Evolutionary conservation across 1,140 invertebrate species (phyloP).

Genomic region (Nylanderia fulva): DNA sequence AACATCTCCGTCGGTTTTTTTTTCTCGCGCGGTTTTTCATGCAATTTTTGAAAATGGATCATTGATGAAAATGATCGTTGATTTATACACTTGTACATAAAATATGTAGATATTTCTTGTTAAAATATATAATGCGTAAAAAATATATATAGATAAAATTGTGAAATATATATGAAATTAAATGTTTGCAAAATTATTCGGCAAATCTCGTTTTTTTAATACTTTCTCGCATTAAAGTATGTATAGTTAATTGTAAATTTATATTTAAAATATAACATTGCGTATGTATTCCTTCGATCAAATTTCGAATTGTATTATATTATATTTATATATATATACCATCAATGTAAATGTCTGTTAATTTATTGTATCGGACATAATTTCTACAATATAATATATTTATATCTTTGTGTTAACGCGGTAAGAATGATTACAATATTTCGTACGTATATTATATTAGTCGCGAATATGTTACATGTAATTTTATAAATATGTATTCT

Average conservation of each 20-base stretch:
- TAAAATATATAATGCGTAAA: conserved; percentile 43
- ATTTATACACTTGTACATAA: conserved; percentile 55
- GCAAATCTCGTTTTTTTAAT: background rate
- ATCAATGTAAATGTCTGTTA: conserved; percentile 32
- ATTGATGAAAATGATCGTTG: conserved; percentile 31
- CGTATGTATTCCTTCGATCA: background rate
- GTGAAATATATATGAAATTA: conserved; percentile 28
- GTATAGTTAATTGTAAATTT: conserved; percentile 30
- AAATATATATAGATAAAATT: conserved; percentile 21
- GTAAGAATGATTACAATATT: conserved; percentile 49
- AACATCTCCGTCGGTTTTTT: conserved; percentile 23
- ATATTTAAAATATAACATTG: background rate
- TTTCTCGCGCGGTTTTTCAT: conserved; percentile 17
- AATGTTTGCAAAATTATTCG: conserved; percentile 21
- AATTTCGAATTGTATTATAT: conserved; percentile 41
- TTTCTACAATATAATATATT: conserved; percentile 49
- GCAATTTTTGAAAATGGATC: conserved; percentile 53
- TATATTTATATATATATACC: too few species aligned
- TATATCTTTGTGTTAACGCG: conserved; percentile 55
- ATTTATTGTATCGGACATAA: conserved; percentile 44
- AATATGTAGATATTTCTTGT: conserved; percentile 65
- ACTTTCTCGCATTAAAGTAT: background rate
- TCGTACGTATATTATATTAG: conserved; percentile 68
- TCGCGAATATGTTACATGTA: conserved; percentile 73
- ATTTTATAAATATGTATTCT: conserved; percentile 64